These are phyloP conservation scores for Nothoprocta perdicaria DNA, from an alignment of 2,113 vertebrate genomes.

Conservation along the genomic window DNA sequence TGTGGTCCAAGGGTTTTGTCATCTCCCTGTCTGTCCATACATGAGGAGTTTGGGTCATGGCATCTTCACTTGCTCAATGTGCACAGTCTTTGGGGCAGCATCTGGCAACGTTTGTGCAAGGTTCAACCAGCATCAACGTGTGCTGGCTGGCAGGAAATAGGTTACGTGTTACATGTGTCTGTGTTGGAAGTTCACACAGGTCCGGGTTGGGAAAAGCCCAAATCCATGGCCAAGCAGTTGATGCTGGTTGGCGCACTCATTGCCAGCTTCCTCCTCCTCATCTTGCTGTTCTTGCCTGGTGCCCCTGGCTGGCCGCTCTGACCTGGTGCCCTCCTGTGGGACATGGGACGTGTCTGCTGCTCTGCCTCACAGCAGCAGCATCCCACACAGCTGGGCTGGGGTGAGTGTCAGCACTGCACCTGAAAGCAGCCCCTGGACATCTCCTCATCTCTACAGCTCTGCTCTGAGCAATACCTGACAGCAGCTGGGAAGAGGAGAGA, in stretches of 20 bases:
- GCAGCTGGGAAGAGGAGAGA: slow-evolving; percentile 37
- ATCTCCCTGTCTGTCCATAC: neutral
- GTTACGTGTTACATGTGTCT: neutral
- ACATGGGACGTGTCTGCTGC: neutral
- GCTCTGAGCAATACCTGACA: neutral
- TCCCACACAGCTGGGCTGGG: neutral
- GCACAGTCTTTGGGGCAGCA: neutral
- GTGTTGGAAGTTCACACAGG: neutral
- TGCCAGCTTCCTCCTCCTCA: neutral
- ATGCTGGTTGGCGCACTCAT: neutral
- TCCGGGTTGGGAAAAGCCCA: neutral
- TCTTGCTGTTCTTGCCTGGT: neutral
- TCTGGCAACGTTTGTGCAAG: neutral
- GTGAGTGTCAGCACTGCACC: neutral
- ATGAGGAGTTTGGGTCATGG: neutral
- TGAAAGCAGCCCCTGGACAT: neutral
- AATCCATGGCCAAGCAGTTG: neutral
- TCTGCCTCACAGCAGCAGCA: neutral
- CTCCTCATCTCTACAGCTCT: neutral
- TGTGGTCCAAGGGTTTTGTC: neutral
- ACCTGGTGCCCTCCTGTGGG: neutral
- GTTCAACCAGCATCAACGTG: neutral
- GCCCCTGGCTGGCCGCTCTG: neutral
- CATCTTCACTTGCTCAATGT: neutral
- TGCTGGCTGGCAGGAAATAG: rapidly evolving